These are phyloP conservation scores for Sciurus carolinensis DNA, from an alignment of 2,797 vertebrate genomes.

Conservation along the genomic window DNA sequence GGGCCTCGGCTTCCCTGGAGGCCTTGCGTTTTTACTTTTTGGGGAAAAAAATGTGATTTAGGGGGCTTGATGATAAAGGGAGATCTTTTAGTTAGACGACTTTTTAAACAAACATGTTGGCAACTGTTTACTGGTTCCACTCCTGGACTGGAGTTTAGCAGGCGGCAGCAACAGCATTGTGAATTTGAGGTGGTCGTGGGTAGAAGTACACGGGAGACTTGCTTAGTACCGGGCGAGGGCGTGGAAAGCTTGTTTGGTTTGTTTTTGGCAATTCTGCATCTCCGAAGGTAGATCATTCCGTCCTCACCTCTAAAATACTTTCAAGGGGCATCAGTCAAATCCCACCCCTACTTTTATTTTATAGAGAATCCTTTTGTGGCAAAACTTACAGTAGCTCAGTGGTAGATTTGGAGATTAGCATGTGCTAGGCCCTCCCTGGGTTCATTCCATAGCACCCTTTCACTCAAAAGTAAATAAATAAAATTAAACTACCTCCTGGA, in stretches of 20 bases:
- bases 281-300: background rate
- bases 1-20: background rate
- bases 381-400: background rate
- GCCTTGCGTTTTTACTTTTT: background rate
- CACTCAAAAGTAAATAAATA: background rate
- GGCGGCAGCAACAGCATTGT: background rate
- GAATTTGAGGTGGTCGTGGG: background rate
- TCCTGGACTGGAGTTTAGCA: background rate
- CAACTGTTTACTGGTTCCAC: background rate
- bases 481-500: background rate
- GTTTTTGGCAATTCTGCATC: background rate
- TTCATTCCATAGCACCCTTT: too few species aligned
- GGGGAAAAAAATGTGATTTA: background rate
- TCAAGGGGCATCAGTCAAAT: background rate
- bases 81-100: background rate
- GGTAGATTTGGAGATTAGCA: background rate
- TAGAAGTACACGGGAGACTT: background rate
- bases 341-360: background rate
- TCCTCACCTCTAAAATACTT: background rate
- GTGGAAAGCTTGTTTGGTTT: background rate
- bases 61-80: background rate
- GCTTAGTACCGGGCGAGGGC: background rate
- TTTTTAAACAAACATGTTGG: slow-evolving; percentile 6
- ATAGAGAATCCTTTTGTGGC: background rate
- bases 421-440: background rate